These are phyloP conservation scores for Drosophila tropicalis DNA, from an alignment of 1,140 invertebrate species.

Conservation along the genomic window DNA sequence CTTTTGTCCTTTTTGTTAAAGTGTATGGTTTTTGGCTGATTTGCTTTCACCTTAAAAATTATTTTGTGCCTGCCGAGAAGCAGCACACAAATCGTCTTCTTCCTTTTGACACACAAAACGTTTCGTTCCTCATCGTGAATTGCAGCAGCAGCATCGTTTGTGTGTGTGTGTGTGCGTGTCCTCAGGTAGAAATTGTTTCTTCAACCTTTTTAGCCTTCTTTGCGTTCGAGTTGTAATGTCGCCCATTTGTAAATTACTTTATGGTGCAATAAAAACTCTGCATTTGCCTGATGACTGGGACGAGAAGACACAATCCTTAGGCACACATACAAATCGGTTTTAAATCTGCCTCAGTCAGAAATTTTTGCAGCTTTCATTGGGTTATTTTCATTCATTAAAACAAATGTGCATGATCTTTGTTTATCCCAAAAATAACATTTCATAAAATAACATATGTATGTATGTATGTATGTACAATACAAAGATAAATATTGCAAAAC, in stretches of 20 bases:
- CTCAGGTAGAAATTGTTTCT: conserved; percentile 1
- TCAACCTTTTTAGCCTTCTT: neutral
- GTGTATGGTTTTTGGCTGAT: neutral
- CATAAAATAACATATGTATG: no score
- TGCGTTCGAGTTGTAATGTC: conserved; percentile 1
- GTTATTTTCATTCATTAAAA: conserved; percentile 39
- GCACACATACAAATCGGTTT: conserved; percentile 40
- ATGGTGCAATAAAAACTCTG: conserved; percentile 56
- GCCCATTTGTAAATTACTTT: conserved; percentile 77
- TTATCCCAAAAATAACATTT: conserved; percentile 14
- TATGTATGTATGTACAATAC: no score
- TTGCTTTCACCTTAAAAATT: conserved; percentile 60
- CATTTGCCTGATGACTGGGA: conserved; percentile 18
- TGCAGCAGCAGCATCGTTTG: neutral
- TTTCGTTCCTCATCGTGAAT: neutral
- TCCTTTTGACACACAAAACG: conserved; percentile 49
- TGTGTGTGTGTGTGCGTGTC: neutral
- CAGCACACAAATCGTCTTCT: neutral
- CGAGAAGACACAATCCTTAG: conserved; percentile 11
- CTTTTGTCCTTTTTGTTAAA: neutral
- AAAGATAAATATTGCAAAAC: no score
- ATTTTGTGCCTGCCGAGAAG: conserved; percentile 16
- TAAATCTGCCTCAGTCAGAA: conserved; percentile 39
- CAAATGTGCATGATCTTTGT: conserved; percentile 9
- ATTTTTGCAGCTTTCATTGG: conserved; percentile 11